These are phyloP conservation scores for Columbina picui DNA, from an alignment of 2,113 vertebrate genomes.

Conservation along the genomic window DNA sequence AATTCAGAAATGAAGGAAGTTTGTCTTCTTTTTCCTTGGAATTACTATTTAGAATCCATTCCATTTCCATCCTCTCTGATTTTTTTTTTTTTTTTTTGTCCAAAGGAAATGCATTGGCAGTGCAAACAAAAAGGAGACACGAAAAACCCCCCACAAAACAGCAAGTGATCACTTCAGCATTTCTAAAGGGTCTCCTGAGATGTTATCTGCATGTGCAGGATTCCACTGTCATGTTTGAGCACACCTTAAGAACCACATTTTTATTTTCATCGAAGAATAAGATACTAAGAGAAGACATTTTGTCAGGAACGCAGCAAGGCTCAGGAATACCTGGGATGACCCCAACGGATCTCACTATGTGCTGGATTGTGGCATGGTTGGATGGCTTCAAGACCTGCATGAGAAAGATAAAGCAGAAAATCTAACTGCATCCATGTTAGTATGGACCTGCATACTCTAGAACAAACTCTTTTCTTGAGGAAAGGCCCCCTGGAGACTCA, in stretches of 20 bases:
- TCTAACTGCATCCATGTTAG: fast-evolving
- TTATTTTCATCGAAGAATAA: constrained; percentile 96
- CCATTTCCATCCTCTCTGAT: neutral
- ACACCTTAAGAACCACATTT: constrained; percentile 96
- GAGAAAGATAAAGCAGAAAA: neutral
- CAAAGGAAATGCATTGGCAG: constrained; percentile 64
- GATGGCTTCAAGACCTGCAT: constrained; percentile 91
- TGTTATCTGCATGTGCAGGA: constrained; percentile 93
- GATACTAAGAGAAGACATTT: constrained; percentile 96
- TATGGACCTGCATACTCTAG: fast-evolving
- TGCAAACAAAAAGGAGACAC: constrained; percentile 47
- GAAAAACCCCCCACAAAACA: neutral
- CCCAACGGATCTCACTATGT: constrained; percentile 93
- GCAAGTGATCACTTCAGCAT: neutral
- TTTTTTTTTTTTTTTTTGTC: neutral
- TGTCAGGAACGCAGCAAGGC: constrained; percentile 95
- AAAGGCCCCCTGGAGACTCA: neutral
- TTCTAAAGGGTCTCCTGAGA: neutral
- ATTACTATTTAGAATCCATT: neutral
- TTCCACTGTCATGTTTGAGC: constrained; percentile 97
- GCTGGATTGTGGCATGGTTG: constrained; percentile 98
- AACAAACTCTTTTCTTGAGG: fast-evolving
- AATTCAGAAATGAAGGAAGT: neutral
- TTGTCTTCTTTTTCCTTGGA: neutral
- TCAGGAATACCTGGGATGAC: constrained; percentile 91